Base-by-base conservation (phyloP, 2,888 invertebrate species). In the Proisotoma minuta region DNA sequence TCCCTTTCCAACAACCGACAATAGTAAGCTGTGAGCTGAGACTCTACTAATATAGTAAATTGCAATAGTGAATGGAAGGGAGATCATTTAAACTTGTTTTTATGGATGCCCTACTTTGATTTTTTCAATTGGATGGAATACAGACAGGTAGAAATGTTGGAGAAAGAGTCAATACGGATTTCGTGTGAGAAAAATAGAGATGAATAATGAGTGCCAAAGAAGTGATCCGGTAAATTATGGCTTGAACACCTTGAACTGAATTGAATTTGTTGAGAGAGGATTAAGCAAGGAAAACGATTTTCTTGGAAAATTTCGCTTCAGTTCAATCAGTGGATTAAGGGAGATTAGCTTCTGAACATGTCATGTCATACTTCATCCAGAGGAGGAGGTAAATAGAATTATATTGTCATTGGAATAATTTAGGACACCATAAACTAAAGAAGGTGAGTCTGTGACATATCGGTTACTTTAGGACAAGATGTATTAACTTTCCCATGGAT, bases 211-310 rank as follows among this genome's bases (percentile, higher is more conserved):
- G 43, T 43, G 5, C 28, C 51, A 24, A 15, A 65, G 62, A 60
- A 60, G 54, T 69, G 66, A 69, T 69, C 69, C 65, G 66, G 66
- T 69, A 69, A 69, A 69, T 69, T 69, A 69, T 69, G 66, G 63
- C 66, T 64, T 26, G 57, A 61, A 66, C 66, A 69, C 65, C 69
- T 66, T 65, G 65, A 65, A 62, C 62, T 63, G 66, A 69, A 62
- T 61, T 63, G 66, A 69, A 69, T 69, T 60, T 60, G 65, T 65
- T 65, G 59, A 65, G 63, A n/a, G n/a, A n/a, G n/a, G n/a, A n/a
- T n/a, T n/a, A n/a, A n/a, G n/a, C n/a, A n/a, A n/a, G 34, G 60
- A 63, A 64, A 65, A 60, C 50, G 58, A 58, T 43, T 66, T 66
- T 66, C 66, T 58, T 29, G 49, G 66, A 66, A 66, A 62, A 66